Base-by-base conservation (phyloP, 1,140 invertebrate species). In the Drosophila repleta region DNA sequence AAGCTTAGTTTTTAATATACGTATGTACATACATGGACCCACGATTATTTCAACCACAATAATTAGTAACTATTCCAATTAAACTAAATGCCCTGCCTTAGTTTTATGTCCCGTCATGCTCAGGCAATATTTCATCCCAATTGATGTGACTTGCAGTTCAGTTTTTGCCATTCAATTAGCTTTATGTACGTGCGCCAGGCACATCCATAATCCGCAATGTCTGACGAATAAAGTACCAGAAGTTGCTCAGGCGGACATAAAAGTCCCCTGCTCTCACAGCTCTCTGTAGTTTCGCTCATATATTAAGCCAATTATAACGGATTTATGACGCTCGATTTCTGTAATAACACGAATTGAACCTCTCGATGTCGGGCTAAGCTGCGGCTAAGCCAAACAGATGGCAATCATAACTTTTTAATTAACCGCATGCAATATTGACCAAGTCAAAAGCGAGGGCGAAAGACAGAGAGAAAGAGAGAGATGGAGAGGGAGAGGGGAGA, bases 351-450 rank as follows among this genome's bases (percentile, higher is more conserved):
- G n/a, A 11, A 56, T 24, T 46, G 24, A 32, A 17, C 6, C 45
- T 21, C 24, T 52, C 13, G 10, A 10, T 24, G 17, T 15, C n/a
- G 10, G n/a, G 21, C 35, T 64, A 35, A 71, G 61, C 53, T 46
- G 4, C 10, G 10, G n/a, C 20, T 65, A 7, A 35, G 10, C 51
- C n/a, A 8, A 13, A 13, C 37, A 35, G 39, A 53, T 65, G 35
- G 32, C 45, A 37, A 37, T 20, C 60, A 74, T 74, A 70, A 74
- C 66, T 58, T 70, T 74, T 70, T 74, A 74, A 74, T 74, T 74
- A 61, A 66, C 49, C 32, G 24, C 49, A 35, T 63, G 32, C 29
- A 46, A 26, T 26, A 26, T 17, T 62, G 49, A 20, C 46, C 45
- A 29, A 11, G n/a, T 57, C n/a, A 21, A 10, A 21, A 8, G 20